Evolutionary conservation across 2,888 invertebrate species (phyloP), one percentile per base, ranked within the genome.

Genomic region (Sepioteuthis lessoniana): DNA sequence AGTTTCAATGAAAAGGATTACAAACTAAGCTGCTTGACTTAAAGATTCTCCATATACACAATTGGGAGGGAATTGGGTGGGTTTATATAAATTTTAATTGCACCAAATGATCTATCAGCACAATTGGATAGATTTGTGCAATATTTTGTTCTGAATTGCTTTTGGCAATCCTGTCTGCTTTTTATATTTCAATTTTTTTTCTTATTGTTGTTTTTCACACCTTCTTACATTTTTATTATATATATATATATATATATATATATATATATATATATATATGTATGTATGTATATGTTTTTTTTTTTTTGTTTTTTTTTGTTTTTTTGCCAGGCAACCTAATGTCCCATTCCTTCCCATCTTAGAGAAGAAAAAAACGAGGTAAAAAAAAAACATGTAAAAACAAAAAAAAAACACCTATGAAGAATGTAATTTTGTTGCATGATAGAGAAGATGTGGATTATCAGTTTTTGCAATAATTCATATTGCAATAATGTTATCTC

Each of bases 401-500:
- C n/a, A n/a, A n/a, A n/a, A n/a, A n/a, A n/a, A n/a, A n/a, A n/a
- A n/a, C n/a, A 31, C 31, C 25, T 31, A 60, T 60, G 31, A 60
- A 60, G 60, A 60, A 60, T 60, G 60, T 60, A 60, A 28, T 60
- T 60, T 60, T 91, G 91, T 91, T 91, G 91, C 91, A 91, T 91
- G 91, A 91, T 91, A 91, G 91, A 28, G 38, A 38, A 91, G 91
- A 91, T 31, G 16, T 91, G 91, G 91, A 38, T 28, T 91, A 91
- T 91, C 46, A 91, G 42, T 91, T 38, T 91, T 91, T 91, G 46
- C 91, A 91, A 91, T 91, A 37, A 38, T 46, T 91, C 38, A 19
- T 91, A 91, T 91, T 91, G 91, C 91, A 91, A 91, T 91, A 42
- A 91, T 91, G 91, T 91, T 91, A 91, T 91, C 91, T 46, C 42